Percentiles rank a stretch among this genome's conserved stretches.
These are phyloP conservation scores for Leptoteleia sp. DNA, from an alignment of 1,140 invertebrate genomes.

Conservation along the genomic window DNA sequence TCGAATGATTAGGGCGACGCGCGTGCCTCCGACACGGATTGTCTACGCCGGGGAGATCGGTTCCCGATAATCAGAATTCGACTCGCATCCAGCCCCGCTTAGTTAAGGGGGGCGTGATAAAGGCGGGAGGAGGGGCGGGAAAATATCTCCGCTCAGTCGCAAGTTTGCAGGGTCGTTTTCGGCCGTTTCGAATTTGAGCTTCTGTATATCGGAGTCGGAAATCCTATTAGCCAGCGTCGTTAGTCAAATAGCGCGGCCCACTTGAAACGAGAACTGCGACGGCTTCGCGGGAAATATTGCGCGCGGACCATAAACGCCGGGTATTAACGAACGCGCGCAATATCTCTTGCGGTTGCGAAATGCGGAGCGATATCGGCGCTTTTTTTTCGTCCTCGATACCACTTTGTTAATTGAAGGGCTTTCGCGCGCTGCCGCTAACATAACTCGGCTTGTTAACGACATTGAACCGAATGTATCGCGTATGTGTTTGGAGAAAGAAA, in stretches of 20 bases:
- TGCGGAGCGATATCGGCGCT: constrained; percentile 30
- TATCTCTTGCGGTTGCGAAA: constrained; percentile 50
- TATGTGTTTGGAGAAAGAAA: too few relatives aligned
- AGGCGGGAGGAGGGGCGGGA: constrained; percentile 7
- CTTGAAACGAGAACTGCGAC: constrained; percentile 57
- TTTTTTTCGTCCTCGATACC: constrained; percentile 33
- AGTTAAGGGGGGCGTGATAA: neutral
- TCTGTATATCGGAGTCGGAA: constrained; percentile 39
- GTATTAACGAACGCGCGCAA: constrained; percentile 48
- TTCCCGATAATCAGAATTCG: constrained; percentile 58
- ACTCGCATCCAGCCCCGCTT: constrained; percentile 5
- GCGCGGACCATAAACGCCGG: constrained; percentile 50
- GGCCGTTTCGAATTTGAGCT: constrained; percentile 25
- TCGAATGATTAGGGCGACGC: constrained; percentile 33
- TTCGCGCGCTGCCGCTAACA: constrained; percentile 31
- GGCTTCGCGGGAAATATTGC: constrained; percentile 54
- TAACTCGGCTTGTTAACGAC: constrained; percentile 52
- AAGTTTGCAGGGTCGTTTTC: constrained; percentile 38
- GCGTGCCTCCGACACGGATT: constrained; percentile 9
- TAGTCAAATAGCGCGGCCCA: constrained; percentile 63
- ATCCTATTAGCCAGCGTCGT: constrained; percentile 60
- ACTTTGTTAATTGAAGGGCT: constrained; percentile 61
- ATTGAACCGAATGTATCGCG: constrained; percentile 1
- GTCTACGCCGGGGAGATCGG: constrained; percentile 27
- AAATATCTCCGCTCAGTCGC: too few relatives aligned